Conservation (phyloP, 2,113 vertebrate species). For the Podarcis cretensis region DNA sequence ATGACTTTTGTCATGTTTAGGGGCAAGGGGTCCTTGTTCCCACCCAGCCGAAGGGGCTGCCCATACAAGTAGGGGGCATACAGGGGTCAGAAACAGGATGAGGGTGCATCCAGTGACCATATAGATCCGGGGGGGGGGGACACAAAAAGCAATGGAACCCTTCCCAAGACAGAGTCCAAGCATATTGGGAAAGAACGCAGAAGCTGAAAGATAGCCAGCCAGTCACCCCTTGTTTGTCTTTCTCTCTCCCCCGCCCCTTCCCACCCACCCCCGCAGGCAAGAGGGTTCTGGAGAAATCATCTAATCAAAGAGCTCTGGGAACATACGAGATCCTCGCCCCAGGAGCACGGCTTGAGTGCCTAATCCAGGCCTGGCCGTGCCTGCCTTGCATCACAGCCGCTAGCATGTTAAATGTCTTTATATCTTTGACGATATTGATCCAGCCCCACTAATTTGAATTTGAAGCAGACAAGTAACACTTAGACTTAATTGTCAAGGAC, state of each 20-base stretch:
- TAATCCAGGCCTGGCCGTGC: neutral
- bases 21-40: neutral
- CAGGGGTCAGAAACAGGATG: no score
- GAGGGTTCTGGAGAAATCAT: neutral
- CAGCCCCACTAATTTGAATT: slow-evolving; percentile 22
- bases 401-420: neutral
- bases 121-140: no score
- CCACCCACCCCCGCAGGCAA: neutral
- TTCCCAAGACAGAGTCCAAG: neutral
- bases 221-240: neutral
- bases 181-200: neutral
- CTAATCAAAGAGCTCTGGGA: slow-evolving; percentile 1
- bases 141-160: neutral
- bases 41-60: no score
- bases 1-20: neutral
- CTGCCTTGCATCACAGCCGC: neutral
- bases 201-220: neutral
- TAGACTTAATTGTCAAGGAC: slow-evolving; percentile 35
- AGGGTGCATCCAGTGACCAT: no score
- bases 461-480: slow-evolving; percentile 35
- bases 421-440: slow-evolving; percentile 34
- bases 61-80: neutral
- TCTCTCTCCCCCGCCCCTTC: neutral
- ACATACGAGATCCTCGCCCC: neutral
- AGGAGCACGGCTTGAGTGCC: neutral